Evolutionary conservation across 2,113 vertebrate species (phyloP).

Genomic region (Sinocyclocheilus grahami): DNA sequence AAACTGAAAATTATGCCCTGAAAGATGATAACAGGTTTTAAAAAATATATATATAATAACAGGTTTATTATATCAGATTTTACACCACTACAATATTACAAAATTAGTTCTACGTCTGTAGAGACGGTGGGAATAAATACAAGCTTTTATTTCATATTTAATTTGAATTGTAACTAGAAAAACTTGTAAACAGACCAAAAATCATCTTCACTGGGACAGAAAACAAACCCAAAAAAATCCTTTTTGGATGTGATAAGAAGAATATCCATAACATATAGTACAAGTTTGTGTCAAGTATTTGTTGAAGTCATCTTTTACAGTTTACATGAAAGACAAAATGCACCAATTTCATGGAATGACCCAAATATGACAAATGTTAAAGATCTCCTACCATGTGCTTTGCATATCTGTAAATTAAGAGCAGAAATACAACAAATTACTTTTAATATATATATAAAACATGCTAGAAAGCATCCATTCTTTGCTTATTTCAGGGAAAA

Average conservation of each 20-base stretch:
- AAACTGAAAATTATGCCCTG: neutral
- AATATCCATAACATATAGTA: neutral
- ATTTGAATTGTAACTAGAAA: neutral
- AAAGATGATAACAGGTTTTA: neutral
- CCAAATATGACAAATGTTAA: neutral
- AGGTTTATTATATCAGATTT: no score
- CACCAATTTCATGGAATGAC: neutral
- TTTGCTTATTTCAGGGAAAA: neutral
- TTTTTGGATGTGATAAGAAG: neutral
- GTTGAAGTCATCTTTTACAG: neutral
- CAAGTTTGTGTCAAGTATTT: neutral
- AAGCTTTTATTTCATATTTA: neutral
- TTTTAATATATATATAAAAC: neutral
- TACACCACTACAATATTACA: no score
- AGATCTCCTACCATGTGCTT: conserved; percentile 79
- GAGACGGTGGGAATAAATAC: neutral
- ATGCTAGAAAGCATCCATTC: conserved; percentile 11
- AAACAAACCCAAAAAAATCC: neutral
- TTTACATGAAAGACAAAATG: neutral
- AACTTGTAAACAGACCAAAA: neutral
- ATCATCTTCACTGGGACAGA: neutral
- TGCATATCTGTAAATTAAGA: conserved; percentile 81
- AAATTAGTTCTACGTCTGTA: neutral
- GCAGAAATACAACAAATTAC: conserved; percentile 37
- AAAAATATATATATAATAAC: no score